These are phyloP conservation scores for Drosophila pruinosa DNA, from an alignment of 1,140 invertebrate genomes.

Conservation along the genomic window DNA sequence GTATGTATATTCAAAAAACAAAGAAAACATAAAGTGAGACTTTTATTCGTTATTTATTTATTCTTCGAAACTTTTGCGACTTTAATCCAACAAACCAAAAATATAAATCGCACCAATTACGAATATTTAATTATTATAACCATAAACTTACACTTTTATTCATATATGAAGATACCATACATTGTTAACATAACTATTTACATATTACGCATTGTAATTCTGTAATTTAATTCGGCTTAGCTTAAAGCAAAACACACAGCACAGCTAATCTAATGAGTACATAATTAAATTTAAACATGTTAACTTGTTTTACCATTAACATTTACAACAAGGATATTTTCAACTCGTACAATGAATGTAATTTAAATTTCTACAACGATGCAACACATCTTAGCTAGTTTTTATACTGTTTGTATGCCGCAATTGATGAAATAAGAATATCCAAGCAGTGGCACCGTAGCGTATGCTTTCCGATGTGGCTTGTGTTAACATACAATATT, in stretches of 20 bases:
- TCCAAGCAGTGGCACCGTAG: neutral
- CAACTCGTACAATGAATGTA: constrained; percentile 23
- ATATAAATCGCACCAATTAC: constrained; percentile 56
- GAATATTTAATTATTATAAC: constrained; percentile 32
- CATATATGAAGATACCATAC: constrained; percentile 24
- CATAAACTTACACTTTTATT: constrained; percentile 22
- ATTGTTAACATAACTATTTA: constrained; percentile 37
- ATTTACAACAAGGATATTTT: constrained; percentile 46
- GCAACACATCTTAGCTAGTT: constrained; percentile 50
- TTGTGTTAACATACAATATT: constrained; percentile 23
- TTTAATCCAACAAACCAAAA: constrained; percentile 30
- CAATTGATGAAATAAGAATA: neutral
- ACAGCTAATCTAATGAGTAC: constrained; percentile 27
- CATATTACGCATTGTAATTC: constrained; percentile 41
- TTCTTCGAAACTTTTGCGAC: constrained; percentile 46
- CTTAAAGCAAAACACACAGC: constrained; percentile 45
- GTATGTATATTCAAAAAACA: constrained; percentile 53
- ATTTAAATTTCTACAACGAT: constrained; percentile 13
- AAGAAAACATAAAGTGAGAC: constrained; percentile 27
- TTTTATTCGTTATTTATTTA: constrained; percentile 57
- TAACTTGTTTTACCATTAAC: constrained; percentile 65
- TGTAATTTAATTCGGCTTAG: constrained; percentile 55
- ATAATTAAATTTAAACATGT: constrained; percentile 50
- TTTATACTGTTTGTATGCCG: constrained; percentile 64
- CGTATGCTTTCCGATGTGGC: constrained; percentile 13